Evolutionary conservation across 2,888 invertebrate genomes (phyloP).

Genomic region (Agrochola lota): DNA sequence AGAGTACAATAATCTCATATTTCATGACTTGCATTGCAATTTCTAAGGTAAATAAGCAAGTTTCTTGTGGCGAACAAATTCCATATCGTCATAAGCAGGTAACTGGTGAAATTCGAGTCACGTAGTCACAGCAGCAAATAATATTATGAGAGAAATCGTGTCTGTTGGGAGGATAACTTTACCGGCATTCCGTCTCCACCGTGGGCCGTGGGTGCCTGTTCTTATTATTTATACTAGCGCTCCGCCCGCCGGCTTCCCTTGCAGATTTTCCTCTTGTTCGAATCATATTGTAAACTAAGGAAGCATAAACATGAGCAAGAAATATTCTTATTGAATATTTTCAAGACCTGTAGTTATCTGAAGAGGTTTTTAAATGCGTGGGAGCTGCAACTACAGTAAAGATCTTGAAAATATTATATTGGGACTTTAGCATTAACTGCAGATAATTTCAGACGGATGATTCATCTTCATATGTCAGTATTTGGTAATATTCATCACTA

Average conservation of each 20-base stretch:
- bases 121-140: slow-evolving; percentile 83
- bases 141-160: slow-evolving; percentile 85
- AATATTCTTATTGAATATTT: slow-evolving; percentile 12
- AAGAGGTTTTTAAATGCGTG: not conserved
- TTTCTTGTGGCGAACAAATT: slow-evolving; percentile 81
- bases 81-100: slow-evolving; percentile 82
- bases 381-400: not conserved
- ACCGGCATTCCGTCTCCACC: slow-evolving; percentile 70
- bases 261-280: slow-evolving; percentile 43
- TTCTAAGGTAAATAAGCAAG: slow-evolving; percentile 81
- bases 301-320: slow-evolving; percentile 8
- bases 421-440: not conserved
- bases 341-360: slow-evolving; percentile 3
- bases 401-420: not conserved
- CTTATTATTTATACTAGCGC: slow-evolving; percentile 61
- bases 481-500: not conserved
- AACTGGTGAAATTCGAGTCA: slow-evolving; percentile 80
- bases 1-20: slow-evolving; percentile 62
- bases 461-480: not conserved
- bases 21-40: slow-evolving; percentile 76
- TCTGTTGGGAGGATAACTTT: slow-evolving; percentile 82
- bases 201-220: slow-evolving; percentile 58
- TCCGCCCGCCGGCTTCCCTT: slow-evolving; percentile 39
- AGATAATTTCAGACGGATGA: not conserved
- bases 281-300: slow-evolving; percentile 32